Evolutionary conservation across 2,797 vertebrate genomes (phyloP), one percentile per base, ranked within the genome.

Genomic region (Acanthis flammea): DNA sequence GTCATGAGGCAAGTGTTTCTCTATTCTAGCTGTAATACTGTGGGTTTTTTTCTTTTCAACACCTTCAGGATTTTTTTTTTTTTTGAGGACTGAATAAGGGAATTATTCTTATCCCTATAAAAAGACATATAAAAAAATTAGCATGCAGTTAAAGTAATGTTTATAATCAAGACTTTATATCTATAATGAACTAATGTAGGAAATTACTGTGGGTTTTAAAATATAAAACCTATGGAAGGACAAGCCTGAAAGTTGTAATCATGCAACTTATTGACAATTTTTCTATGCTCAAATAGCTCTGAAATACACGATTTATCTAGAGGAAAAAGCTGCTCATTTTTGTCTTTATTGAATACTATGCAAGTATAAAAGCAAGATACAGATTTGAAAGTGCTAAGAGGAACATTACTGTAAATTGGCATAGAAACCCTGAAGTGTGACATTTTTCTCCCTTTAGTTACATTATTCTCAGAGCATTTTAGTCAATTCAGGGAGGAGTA

Each of bases 281-380:
- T 8, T 44, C 3, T 21, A 14, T 28, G 21, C 21, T 75, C 24
- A 76, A 35, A 66, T 27, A 73, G 19, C 37, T 94, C 48, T 37
- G 19, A 53, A 91, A 86, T 21, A 60, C 10, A 51, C 50, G n/a
- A 60, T 39, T 16, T 14, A 66, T 22, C 33, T 45, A 41, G n/a
- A 79, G 21, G 22, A 44, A 63, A 92, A 67, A 68, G 22, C 13
- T 77, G 23, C 23, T 48, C 5, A 10, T 8, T 35, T 31, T 90
- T 35, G 6, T 55, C 39, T 70, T 66, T 18, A 30, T 19, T 66
- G 50, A 65, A 17, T 25, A 44, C 25, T 27, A 13, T 22, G 5
- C 0, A 0, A 63, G 10, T 35, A 47, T 50, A 73, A 89, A 76
- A 72, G n/a, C 41, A 87, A 82, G 30, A n/a, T 41, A 50, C 0